Base-by-base conservation (phyloP, 2,113 vertebrate species). In the Clarias macrocephalus region DNA sequence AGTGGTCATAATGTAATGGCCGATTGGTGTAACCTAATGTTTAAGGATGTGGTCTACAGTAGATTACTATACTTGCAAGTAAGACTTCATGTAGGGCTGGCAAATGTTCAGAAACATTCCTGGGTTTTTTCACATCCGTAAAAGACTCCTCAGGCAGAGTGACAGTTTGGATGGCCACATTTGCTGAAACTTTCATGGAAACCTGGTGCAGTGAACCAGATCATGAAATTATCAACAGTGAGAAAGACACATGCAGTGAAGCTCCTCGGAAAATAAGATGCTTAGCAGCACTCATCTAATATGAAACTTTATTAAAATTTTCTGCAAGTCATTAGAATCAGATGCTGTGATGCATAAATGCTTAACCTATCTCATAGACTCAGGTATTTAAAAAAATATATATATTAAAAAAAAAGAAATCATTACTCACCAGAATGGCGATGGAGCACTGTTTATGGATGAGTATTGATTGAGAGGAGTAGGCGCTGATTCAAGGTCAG, bases 391-490 rank as follows among this genome's bases (percentile, higher is more conserved):
- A 23, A 18, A 16, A 80, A 59, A 60, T 18, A 73, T 21, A 48
- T 3, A 42, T n/a, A n/a, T n/a, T n/a, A 23, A 23, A 5, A 16
- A 16, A 80, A 59, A 80, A 59, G 57, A 30, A 70, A n/a, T 70
- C 48, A 18, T 37, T 75, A 63, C 25, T 23, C n/a, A 65, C 11
- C 12, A 1, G n/a, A 5, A 76, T 82, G 30, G 37, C 6, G 10
- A 28, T 37, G 48, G 25, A 30, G 16, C 73, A 54, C 37, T 65
- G 60, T n/a, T 54, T 85, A 63, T 66, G 37, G 33, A 82, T 65
- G 37, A 33, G 23, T 63, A 63, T 48, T 79, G 72, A 76, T 16
- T 60, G 70, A 75, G 70, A 85, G n/a, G 52, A 30, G 60, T 66
- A 56, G 48, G 63, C 23, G 56, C 57, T 65, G 84, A 77, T 66